phyloP scores from a whole-genome alignment of 2,113 vertebrate species.

The Otolemur garnettii region DNA sequence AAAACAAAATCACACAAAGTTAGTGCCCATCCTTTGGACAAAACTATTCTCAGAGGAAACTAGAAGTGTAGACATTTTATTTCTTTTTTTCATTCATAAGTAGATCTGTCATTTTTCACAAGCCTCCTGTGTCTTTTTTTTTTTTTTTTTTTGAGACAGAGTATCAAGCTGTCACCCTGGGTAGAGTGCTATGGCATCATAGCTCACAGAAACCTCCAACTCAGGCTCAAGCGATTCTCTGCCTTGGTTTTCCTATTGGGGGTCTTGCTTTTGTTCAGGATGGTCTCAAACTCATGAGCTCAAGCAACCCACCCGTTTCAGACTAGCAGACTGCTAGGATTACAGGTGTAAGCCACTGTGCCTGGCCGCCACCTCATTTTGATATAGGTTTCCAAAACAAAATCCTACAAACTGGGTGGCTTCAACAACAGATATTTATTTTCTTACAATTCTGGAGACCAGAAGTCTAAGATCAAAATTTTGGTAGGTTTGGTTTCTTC shows the following conservation, averaged over 20 bases:
- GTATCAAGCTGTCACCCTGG: too few relatives aligned
- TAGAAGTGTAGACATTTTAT: neutral
- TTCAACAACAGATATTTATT: neutral
- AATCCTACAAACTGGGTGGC: neutral
- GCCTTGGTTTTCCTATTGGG: too few relatives aligned
- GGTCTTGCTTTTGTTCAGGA: too few relatives aligned
- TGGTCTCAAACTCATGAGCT: too few relatives aligned
- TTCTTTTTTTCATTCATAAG: neutral
- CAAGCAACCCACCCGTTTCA: too few relatives aligned
- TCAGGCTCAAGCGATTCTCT: too few relatives aligned
- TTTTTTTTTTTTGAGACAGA: too few relatives aligned
- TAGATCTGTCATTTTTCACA: slow-evolving; percentile 1
- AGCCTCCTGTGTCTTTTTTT: neutral
- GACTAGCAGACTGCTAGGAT: too few relatives aligned
- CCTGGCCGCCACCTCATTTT: too few relatives aligned
- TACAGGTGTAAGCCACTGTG: too few relatives aligned
- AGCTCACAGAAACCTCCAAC: too few relatives aligned
- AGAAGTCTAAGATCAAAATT: neutral
- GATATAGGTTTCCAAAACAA: neutral
- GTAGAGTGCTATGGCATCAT: too few relatives aligned
- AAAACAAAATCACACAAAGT: neutral
- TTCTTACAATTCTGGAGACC: neutral
- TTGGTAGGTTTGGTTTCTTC: neutral
- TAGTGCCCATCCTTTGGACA: neutral
- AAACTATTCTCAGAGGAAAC: neutral